Conservation (phyloP, 2,113 vertebrate genomes). For the Hiodon tergisus region DNA sequence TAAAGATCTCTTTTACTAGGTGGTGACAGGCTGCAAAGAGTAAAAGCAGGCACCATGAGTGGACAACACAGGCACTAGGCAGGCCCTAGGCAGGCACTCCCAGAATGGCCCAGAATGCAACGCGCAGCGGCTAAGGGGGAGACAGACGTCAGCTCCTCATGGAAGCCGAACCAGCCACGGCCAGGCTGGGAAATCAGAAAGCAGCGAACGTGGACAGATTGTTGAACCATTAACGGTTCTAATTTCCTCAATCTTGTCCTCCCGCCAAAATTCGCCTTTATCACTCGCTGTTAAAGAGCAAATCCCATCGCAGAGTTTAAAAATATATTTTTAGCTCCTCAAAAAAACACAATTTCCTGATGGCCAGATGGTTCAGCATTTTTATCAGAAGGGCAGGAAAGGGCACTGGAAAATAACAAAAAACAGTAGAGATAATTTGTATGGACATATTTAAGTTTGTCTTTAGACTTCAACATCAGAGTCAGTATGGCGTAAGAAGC, state of each 20-base stretch:
- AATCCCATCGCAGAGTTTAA: constrained; percentile 43
- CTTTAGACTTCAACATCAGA: no score
- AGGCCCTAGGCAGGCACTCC: not conserved
- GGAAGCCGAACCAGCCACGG: not conserved
- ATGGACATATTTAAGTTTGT: no score
- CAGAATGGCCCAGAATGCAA: constrained; percentile 33
- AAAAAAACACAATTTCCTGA: constrained; percentile 56
- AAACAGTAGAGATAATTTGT: not conserved
- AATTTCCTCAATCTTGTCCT: constrained; percentile 36
- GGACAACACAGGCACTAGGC: constrained; percentile 48
- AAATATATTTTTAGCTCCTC: constrained; percentile 44
- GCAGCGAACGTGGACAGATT: constrained; percentile 17
- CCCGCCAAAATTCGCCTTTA: constrained; percentile 41
- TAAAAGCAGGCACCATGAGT: constrained; percentile 68
- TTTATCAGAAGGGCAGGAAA: constrained; percentile 37
- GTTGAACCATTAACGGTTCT: constrained; percentile 33
- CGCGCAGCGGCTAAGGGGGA: constrained; percentile 25
- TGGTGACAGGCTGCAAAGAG: constrained; percentile 74
- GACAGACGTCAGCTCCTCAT: not conserved
- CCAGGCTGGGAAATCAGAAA: not conserved
- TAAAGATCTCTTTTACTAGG: constrained; percentile 80
- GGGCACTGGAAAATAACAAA: not conserved
- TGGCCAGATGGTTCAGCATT: constrained; percentile 57
- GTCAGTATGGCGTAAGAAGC: no score
- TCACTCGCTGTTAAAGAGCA: constrained; percentile 39